Conservation (phyloP, 2,797 vertebrate species). For the Hephaestus fuliginosus region DNA sequence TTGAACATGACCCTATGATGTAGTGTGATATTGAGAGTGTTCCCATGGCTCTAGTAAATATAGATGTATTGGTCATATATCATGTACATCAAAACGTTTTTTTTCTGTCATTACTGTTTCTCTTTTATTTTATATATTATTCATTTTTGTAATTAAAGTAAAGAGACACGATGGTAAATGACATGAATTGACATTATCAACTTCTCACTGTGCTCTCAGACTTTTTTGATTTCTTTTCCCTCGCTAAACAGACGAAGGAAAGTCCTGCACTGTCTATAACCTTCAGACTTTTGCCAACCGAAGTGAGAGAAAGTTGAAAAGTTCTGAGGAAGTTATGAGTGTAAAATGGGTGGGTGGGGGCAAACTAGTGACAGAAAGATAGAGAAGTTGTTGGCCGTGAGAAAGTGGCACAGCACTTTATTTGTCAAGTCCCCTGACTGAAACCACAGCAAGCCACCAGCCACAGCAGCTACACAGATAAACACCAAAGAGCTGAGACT, state of each 20-base stretch:
- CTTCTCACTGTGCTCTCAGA: not conserved
- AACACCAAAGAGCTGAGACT: constrained; percentile 34
- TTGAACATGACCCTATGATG: constrained; percentile 13
- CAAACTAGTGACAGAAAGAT: constrained; percentile 34
- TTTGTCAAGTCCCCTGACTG: constrained; percentile 39
- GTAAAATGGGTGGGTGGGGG: constrained; percentile 64
- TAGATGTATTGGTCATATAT: constrained; percentile 15
- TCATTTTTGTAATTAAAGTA: not conserved
- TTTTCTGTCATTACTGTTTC: not conserved
- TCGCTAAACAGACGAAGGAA: constrained; percentile 5
- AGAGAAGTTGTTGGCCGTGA: constrained; percentile 70
- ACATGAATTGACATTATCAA: not conserved
- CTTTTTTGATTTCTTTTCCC: not conserved
- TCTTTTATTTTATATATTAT: not conserved
- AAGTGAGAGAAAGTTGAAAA: constrained; percentile 39
- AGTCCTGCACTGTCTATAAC: constrained; percentile 34
- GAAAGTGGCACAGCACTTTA: constrained; percentile 72
- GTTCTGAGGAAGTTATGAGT: constrained; percentile 43
- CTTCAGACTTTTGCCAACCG: constrained; percentile 36
- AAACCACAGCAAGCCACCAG: constrained; percentile 58
- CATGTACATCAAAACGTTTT: not conserved
- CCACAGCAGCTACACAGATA: constrained; percentile 47
- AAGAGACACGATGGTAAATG: not conserved
- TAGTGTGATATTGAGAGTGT: constrained; percentile 42
- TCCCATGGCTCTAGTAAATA: constrained; percentile 34